Base-by-base conservation (phyloP, 2,113 vertebrate genomes). In the Ariopsis seemanni region DNA sequence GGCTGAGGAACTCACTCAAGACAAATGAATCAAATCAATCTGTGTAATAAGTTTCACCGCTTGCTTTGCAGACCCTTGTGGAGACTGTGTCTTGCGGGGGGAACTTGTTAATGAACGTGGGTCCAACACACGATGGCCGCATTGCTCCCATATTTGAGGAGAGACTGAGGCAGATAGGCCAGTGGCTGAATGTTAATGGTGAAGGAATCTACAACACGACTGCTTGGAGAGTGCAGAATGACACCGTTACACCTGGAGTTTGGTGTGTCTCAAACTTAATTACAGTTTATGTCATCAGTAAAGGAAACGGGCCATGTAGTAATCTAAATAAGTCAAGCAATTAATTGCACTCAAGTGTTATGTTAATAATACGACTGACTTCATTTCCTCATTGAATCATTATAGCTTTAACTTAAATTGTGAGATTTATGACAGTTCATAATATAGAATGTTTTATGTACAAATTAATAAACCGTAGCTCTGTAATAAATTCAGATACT, bases 1-100 rank as follows among this genome's bases (percentile, higher is more conserved):
- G 25, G 27, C 50, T 34, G 17, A 84, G 14, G 25, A 20, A 69
- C 42, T 84, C 18, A n/a, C 2, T 27, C 20, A 63, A 27, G 15
- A 57, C 50, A 80, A 78, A 85, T 50, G 0, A 7, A 22, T 52
- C 2, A 11, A 48, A 52, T 77, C 48, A 63, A 25, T 25, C 10
- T 82, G 22, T 83, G 62, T 67, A 82, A 58, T 48, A 52, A 80
- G 17, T 69, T 20, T 67, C 22, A 58, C 50, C 58, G 18, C 74
- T 88, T 90, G 15, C 81, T 58, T 71, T 85, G 0, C 88, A 96
- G 96, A 91, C 90, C 0, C 92, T 99, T 63, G 97, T 95, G 65
- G 95, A 97, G 93, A 98, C 98, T 0, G 97, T 99, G 71, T 97
- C 98, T 4, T 98, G 96, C 67, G 98, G 98, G 50, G 98, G 98